These are phyloP conservation scores for Coregonus suidteri DNA, from an alignment of 2,797 vertebrate genomes.

Conservation along the genomic window DNA sequence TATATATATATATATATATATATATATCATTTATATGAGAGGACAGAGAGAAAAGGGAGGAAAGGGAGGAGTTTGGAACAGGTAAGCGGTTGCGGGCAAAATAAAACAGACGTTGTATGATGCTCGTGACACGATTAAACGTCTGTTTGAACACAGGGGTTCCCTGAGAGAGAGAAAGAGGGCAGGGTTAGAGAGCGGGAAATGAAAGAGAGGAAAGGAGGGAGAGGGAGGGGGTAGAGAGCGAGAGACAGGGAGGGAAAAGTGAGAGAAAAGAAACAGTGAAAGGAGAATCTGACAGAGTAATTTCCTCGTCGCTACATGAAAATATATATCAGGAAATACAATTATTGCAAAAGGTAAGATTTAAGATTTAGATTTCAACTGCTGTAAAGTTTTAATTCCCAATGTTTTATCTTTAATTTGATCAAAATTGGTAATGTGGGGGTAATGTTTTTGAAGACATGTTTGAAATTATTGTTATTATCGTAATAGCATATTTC, in stretches of 20 bases:
- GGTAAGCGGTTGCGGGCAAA: conserved; percentile 30
- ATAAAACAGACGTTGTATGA: conserved; percentile 41
- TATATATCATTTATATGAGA: neutral
- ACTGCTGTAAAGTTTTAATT: neutral
- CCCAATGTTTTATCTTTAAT: too few relatives aligned
- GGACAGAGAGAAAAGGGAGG: neutral
- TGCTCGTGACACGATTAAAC: conserved; percentile 57
- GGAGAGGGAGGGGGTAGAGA: neutral
- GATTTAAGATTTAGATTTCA: neutral
- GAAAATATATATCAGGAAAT: neutral
- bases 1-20: neutral
- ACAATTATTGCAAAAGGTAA: neutral
- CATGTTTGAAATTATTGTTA: neutral
- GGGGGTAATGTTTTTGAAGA: neutral
- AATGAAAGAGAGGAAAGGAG: conserved; percentile 7
- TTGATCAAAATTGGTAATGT: neutral
- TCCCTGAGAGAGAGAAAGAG: conserved; percentile 38
- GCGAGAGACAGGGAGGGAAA: conserved; percentile 13
- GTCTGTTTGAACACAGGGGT: conserved; percentile 59
- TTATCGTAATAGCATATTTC: neutral
- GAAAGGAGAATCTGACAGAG: conserved; percentile 21
- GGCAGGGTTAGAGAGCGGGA: conserved; percentile 8
- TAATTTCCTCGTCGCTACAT: conserved; percentile 21
- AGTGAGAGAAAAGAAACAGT: conserved; percentile 30
- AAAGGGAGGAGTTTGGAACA: neutral